Conservation (phyloP, 2,888 invertebrate species). For the Scaptomyza flava region DNA sequence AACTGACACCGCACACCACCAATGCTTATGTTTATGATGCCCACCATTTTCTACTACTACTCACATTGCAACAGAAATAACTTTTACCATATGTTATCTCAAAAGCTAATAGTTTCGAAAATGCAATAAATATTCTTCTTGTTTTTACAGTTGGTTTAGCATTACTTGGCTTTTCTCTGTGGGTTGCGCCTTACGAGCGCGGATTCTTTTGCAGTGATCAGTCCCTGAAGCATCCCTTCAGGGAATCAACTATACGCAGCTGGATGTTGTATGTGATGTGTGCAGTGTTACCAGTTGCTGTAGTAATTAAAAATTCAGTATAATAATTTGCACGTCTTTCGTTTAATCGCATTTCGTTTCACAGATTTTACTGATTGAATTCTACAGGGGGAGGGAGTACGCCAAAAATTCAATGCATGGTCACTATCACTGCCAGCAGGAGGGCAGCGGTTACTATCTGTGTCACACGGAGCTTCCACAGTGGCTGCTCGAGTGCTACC, state of each 20-base stretch:
- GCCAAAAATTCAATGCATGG: slow-evolving; percentile 2
- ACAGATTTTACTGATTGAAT: slow-evolving; percentile 91
- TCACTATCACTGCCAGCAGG: slow-evolving; percentile 70
- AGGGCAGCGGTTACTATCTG: slow-evolving; percentile 86
- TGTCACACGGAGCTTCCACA: slow-evolving; percentile 86
- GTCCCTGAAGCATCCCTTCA: slow-evolving; percentile 94
- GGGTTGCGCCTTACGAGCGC: slow-evolving; percentile 90
- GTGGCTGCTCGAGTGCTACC: slow-evolving; percentile 90
- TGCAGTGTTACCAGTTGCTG: slow-evolving; percentile 88
- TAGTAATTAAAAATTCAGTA: slow-evolving; percentile 86
- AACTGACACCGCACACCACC: slow-evolving; percentile 52
- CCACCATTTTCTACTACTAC: slow-evolving; percentile 26
- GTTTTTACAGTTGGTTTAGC: slow-evolving; percentile 89
- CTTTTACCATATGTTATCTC: neutral
- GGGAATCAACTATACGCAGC: slow-evolving; percentile 92
- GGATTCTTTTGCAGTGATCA: slow-evolving; percentile 99
- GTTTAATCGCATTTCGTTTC: slow-evolving; percentile 53
- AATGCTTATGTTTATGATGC: slow-evolving; percentile 9
- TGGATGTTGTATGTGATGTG: slow-evolving; percentile 91
- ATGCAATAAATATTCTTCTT: neutral
- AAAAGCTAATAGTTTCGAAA: too few relatives aligned
- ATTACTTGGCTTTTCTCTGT: slow-evolving; percentile 89
- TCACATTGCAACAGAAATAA: slow-evolving; percentile 20
- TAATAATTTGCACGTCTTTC: neutral
- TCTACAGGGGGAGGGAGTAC: slow-evolving; percentile 82